Conservation (phyloP, 1,140 invertebrate genomes). For the Periplaneta americana region DNA sequence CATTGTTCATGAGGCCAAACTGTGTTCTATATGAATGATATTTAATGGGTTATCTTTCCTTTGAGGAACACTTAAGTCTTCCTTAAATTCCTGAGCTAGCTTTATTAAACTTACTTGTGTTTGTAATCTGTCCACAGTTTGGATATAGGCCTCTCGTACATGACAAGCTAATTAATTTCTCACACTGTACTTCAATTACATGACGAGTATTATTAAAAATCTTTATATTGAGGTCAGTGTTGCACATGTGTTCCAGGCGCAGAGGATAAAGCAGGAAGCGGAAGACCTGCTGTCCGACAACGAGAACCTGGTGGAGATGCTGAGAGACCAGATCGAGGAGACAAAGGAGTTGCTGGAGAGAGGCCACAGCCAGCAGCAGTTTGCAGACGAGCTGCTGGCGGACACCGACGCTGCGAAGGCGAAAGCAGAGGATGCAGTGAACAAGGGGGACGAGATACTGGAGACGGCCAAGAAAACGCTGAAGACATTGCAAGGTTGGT, state of each 20-base stretch:
- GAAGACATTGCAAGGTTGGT: conserved; percentile 68
- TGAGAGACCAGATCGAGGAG: conserved; percentile 49
- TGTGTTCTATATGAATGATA: too few species aligned
- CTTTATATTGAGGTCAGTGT: too few species aligned
- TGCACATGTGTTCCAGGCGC: conserved; percentile 23
- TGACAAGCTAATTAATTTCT: too few species aligned
- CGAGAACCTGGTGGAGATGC: conserved; percentile 47
- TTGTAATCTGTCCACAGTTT: too few species aligned
- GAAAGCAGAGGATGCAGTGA: conserved; percentile 73
- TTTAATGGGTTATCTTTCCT: too few species aligned
- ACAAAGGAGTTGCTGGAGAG: conserved; percentile 45
- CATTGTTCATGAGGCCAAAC: too few species aligned
- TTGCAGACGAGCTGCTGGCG: conserved; percentile 55
- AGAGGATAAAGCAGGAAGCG: conserved; percentile 27
- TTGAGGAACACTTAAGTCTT: too few species aligned
- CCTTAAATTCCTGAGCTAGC: too few species aligned
- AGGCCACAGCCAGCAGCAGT: conserved; percentile 51
- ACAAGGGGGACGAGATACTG: conserved; percentile 76
- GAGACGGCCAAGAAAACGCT: conserved; percentile 83
- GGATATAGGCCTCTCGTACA: too few species aligned
- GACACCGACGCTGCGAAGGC: conserved; percentile 65
- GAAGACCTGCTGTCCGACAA: conserved; percentile 52
- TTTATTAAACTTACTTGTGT: too few species aligned
- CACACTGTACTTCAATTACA: too few species aligned
- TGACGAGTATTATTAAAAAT: too few species aligned